Base-by-base conservation (phyloP, 2,888 invertebrate genomes). In the Marronus borbonicus region DNA sequence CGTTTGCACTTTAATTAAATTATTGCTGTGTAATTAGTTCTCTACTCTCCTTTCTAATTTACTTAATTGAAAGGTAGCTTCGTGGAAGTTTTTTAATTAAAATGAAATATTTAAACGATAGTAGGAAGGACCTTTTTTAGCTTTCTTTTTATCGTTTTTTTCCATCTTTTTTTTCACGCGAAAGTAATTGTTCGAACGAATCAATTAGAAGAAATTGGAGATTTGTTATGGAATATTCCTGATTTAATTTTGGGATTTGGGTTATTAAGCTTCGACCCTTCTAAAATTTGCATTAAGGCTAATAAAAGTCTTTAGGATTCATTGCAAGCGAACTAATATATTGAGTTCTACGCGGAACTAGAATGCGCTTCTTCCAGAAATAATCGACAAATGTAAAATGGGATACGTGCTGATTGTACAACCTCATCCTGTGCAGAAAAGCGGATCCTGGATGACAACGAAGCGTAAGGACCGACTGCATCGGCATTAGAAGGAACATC, bases 11-110 rank as follows among this genome's bases (percentile, higher is more conserved):
- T 64, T 50, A 76, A 66, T 66, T 66, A 76, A 76, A 66, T 76
- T 76, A 76, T 76, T 76, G 64, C 66, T 44, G 65, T 58, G 66
- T 76, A 76, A 76, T 76, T 76, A 66, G 55, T 66, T 55, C 58
- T 65, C 55, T 55, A 55, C 66, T 52, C 39, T 70, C 20, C 28
- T 55, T 76, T 66, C 52, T 66, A 76, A 65, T 76, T 66, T 76
- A 66, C 55, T 52, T 65, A 76, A 76, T 76, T 76, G 52, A 64
- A 76, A 72, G 70, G 55, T 70, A 52, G 14, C 31, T 55, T 52
- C 58, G 52, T 7, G 20, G 58, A 58, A 58, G 14, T 28, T 28
- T 72, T 60, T 44, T 72, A 72, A 72, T 72, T 58, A 58, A 60
- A 72, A 72, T 72, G 72, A 72, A 72, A 72, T 72, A 72, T 72